phyloP scores from a whole-genome alignment of 1,140 invertebrate species.

The Archivesica marissinica region DNA sequence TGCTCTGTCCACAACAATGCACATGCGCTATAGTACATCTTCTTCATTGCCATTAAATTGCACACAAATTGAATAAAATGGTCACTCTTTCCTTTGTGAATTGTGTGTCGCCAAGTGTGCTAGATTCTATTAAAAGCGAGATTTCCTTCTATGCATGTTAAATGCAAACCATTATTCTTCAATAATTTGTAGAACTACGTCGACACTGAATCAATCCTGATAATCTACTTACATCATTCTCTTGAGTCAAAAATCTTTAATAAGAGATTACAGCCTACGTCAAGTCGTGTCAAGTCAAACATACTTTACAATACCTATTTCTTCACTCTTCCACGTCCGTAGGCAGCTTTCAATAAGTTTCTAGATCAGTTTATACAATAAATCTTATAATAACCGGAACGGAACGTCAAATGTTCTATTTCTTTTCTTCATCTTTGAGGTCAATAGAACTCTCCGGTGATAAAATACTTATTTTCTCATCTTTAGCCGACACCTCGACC shows the following conservation, averaged over 20 bases:
- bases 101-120: no score
- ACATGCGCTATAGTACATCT: no score
- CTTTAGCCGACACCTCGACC: conserved; percentile 56
- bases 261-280: no score
- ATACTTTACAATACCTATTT: background rate
- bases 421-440: background rate
- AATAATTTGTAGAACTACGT: background rate
- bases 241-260: background rate
- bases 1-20: no score
- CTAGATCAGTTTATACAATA: background rate
- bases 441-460: background rate
- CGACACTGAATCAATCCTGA: background rate
- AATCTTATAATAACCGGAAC: background rate
- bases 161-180: no score
- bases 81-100: no score
- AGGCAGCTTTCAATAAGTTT: background rate
- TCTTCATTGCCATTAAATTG: no score
- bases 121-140: no score
- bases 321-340: background rate
- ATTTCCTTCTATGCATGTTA: no score
- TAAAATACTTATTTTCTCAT: conserved; percentile 26
- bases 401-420: background rate
- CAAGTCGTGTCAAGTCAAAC: no score
- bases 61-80: no score
- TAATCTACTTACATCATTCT: no score